Base-by-base conservation (phyloP, 2,113 vertebrate species). In the Nycticebus coucang region DNA sequence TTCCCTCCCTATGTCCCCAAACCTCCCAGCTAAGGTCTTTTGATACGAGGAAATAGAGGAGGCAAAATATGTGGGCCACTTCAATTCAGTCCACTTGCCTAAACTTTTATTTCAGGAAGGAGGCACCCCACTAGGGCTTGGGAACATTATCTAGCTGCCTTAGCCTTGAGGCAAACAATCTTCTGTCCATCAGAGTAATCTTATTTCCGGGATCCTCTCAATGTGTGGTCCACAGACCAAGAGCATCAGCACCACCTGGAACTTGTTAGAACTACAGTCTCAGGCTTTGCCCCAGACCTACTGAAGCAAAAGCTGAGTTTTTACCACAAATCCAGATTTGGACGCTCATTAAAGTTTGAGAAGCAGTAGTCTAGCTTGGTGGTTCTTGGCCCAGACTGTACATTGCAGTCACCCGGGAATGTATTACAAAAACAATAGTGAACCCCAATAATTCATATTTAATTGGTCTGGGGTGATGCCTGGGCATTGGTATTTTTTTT, bases 241-340 rank as follows among this genome's bases (percentile, higher is more conserved):
- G 7, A 87, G 7, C 59, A 84, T 14, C n/a, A 74, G 12, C 28
- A 94, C 84, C n/a, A 50, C 11, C 69, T 33, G 21, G 12, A 60
- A 11, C 28, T 79, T 74, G n/a, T 68, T 57, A 87, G 57, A 96
- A 35, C 2, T 84, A 4, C 64, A 41, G 0, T 45, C 53, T 92
- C 35, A 78, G 15, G 35, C 28, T 72, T 92, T 1, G 37, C 1
- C 24, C 21, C 30, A 84, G n/a, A 92, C 5, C 22, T 45, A 26
- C 10, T 22, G 17, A 82, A 88, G 57, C 66, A 88, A 95, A 95
- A 77, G 37, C n/a, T 86, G 17, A 62, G 66, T 57, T 80, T 87
- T 69, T 41, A 5, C 22, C 13, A 45, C 30, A 66, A 81, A 59
- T 35, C 28, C 37, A 89, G 41, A 64, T 77, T 50, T 69, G 26